A percentile compares a stretch with the other conserved stretches of the same genome.
Conservation (phyloP, 2,797 vertebrate genomes). For the Sebastes vulpes region DNA sequence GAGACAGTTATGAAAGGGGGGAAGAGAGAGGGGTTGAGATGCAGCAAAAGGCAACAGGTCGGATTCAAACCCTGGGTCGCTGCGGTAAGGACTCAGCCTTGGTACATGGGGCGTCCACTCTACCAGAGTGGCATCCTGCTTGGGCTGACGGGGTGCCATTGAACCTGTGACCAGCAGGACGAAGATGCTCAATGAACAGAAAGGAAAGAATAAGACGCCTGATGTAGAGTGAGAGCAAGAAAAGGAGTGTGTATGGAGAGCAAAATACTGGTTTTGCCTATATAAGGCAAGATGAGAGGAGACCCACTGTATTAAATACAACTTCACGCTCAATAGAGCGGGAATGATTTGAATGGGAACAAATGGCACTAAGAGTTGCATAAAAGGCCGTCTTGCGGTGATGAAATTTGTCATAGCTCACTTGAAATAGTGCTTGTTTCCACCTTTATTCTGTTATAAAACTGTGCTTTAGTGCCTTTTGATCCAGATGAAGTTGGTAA, state of each 20-base stretch:
- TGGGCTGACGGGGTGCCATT: slow-evolving; percentile 28
- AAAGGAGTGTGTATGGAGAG: background rate
- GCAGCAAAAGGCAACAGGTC: too few species aligned
- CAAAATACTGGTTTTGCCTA: background rate
- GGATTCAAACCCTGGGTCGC: too few species aligned
- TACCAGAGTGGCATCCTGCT: slow-evolving; percentile 55
- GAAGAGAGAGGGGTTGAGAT: too few species aligned
- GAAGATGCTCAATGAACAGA: slow-evolving; percentile 11
- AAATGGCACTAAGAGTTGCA: background rate
- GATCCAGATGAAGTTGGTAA: background rate
- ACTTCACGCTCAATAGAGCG: background rate
- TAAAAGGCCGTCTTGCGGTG: background rate
- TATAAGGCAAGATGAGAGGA: background rate
- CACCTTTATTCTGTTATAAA: slow-evolving; percentile 8
- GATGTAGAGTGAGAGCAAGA: background rate
- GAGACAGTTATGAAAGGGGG: too few species aligned
- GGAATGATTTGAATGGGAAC: background rate
- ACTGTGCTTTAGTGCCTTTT: background rate
- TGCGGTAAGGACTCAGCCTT: too few species aligned
- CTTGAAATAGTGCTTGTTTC: background rate
- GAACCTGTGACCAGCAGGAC: slow-evolving; percentile 39
- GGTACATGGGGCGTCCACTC: too few species aligned
- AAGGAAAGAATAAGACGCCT: background rate
- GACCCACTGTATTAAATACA: background rate
- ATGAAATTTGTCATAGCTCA: background rate